phyloP scores from a whole-genome alignment of 2,113 vertebrate genomes.

The Gnathonemus echidnorhynchus region DNA sequence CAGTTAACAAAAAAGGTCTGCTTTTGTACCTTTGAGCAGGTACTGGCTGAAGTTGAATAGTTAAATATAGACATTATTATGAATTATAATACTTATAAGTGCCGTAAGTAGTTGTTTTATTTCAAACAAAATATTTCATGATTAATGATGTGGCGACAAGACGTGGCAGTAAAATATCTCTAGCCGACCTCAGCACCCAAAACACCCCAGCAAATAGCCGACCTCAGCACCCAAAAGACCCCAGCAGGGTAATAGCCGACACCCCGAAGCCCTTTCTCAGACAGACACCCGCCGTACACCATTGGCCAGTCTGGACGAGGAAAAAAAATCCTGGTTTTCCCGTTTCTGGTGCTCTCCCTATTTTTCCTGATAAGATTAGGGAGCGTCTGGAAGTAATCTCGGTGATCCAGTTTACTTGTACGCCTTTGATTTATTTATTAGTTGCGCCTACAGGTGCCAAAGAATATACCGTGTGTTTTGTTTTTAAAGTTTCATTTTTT shows the following conservation, averaged over 20 bases:
- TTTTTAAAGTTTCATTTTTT: background rate
- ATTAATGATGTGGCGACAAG: background rate
- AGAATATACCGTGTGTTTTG: background rate
- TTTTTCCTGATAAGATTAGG: slow-evolving; percentile 8
- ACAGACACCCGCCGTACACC: slow-evolving; percentile 7
- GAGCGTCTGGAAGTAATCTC: background rate
- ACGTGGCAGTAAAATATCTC: background rate
- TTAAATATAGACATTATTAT: background rate
- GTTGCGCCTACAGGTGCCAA: slow-evolving; percentile 1
- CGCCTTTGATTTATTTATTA: background rate
- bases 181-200: background rate
- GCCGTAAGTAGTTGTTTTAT: background rate
- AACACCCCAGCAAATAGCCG: background rate
- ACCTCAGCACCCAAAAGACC: background rate
- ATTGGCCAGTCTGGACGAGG: slow-evolving; percentile 13
- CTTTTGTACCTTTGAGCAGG: background rate
- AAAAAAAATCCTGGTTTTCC: slow-evolving; percentile 5
- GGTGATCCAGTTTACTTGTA: background rate
- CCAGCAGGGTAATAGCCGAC: background rate
- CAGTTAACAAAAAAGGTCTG: background rate
- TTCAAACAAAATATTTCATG: background rate
- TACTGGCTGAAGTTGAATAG: background rate
- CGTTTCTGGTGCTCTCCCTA: background rate
- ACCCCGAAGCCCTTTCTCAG: background rate
- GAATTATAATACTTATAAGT: background rate